Evolutionary conservation across 2,888 invertebrate genomes (phyloP).

Genomic region (Drosophila fungiperda): DNA sequence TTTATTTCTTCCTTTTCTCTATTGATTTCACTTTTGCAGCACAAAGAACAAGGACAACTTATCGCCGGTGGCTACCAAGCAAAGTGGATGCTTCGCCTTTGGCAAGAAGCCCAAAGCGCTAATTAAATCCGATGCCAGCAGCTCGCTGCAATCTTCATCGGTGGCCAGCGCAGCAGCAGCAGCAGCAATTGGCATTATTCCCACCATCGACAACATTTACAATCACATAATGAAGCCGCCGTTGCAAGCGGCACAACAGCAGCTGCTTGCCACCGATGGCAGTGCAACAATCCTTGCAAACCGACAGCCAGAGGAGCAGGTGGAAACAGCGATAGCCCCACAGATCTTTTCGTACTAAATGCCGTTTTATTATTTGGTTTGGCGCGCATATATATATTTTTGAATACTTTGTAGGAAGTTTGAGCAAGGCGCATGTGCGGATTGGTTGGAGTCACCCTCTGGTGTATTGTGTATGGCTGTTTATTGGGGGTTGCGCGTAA

Average conservation of each 20-base stretch:
- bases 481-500: conserved; percentile 45
- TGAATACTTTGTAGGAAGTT: conserved; percentile 15
- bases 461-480: conserved; percentile 1
- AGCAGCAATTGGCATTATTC: conserved; percentile 55
- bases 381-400: conserved; percentile 37
- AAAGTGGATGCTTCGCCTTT: conserved; percentile 82
- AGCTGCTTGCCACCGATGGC: conserved; percentile 28
- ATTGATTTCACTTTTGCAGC: conserved; percentile 44
- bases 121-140: conserved; percentile 20
- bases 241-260: conserved; percentile 15
- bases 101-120: conserved; percentile 76
- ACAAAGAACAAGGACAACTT: conserved; percentile 81
- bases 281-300: conserved; percentile 18
- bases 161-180: conserved; percentile 3
- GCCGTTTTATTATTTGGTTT: not conserved
- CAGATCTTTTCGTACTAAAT: conserved; percentile 34
- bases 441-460: conserved; percentile 43
- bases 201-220: conserved; percentile 75
- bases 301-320: conserved; percentile 20
- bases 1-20: not conserved
- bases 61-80: conserved; percentile 82
- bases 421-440: conserved; percentile 54
- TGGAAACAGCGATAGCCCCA: conserved; percentile 5
- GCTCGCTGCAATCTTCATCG: not conserved
- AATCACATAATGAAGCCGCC: conserved; percentile 59